phyloP scores from a whole-genome alignment of 2,113 vertebrate species.

The Monarcha castaneiventris region DNA sequence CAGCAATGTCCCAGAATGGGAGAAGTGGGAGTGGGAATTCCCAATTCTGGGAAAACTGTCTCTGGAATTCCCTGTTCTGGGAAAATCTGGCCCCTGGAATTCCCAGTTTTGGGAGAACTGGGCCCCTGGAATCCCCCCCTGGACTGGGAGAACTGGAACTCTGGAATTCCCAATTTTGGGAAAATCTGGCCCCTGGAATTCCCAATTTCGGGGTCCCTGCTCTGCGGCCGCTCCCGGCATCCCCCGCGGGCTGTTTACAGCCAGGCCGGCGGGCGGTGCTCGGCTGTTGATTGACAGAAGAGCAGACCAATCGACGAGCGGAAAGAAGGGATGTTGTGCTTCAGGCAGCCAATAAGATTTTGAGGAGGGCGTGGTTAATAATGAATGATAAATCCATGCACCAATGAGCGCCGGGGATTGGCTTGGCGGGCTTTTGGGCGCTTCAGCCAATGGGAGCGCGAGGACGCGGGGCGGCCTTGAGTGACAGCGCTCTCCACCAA shows the following conservation, averaged over 20 bases:
- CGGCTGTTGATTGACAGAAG: rapidly evolving
- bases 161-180: background rate
- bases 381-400: rapidly evolving
- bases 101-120: too few species aligned
- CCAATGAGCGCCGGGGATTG: rapidly evolving
- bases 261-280: rapidly evolving
- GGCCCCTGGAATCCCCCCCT: background rate
- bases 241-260: background rate
- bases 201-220: too few species aligned
- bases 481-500: background rate
- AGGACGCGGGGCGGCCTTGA: rapidly evolving
- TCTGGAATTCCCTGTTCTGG: too few species aligned
- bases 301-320: rapidly evolving
- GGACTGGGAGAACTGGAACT: background rate
- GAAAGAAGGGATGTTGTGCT: rapidly evolving
- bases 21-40: too few species aligned
- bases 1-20: too few species aligned
- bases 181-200: too few species aligned
- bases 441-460: background rate
- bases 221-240: background rate
- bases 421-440: rapidly evolving
- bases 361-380: rapidly evolving
- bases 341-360: rapidly evolving
- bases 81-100: too few species aligned
- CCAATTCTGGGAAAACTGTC: too few species aligned